Conservation (phyloP, 1,140 invertebrate genomes). For the Mactra quadrangularis region DNA sequence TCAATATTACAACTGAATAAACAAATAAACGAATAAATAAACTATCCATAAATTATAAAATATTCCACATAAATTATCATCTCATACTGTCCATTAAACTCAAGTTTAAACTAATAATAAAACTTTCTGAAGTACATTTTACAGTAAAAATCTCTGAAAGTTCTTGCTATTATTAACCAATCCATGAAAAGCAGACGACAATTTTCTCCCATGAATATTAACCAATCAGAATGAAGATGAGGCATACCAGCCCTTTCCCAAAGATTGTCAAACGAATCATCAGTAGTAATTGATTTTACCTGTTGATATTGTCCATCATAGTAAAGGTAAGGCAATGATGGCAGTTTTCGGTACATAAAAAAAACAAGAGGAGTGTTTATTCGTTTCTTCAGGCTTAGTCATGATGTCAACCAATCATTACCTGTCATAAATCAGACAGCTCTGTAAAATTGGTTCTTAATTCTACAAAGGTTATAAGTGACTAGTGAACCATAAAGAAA, state of each 20-base stretch:
- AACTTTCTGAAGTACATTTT: neutral
- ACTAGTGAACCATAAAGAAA: constrained; percentile 42
- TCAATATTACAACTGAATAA: too few species aligned
- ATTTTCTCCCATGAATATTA: neutral
- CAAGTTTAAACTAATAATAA: neutral
- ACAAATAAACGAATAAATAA: too few species aligned
- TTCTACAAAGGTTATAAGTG: constrained; percentile 42
- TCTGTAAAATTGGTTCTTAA: constrained; percentile 45
- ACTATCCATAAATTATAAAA: too few species aligned
- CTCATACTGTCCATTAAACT: neutral
- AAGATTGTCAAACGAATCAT: constrained; percentile 37
- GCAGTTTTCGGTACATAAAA: constrained; percentile 16
- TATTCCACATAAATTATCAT: too few species aligned
- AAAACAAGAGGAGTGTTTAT: constrained; percentile 46
- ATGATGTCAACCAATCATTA: constrained; percentile 14
- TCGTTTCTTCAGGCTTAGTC: constrained; percentile 43
- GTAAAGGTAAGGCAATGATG: constrained; percentile 16
- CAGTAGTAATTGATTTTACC: constrained; percentile 62
- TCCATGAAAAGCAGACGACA: constrained; percentile 13
- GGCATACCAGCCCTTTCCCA: constrained; percentile 27
- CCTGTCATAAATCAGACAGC: constrained; percentile 51
- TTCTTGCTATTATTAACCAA: too few species aligned
- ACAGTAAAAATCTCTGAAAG: too few species aligned
- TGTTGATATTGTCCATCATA: constrained; percentile 41
- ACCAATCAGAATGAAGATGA: constrained; percentile 34